Percentiles rank a stretch among this genome's conserved stretches.
Conservation (phyloP, 2,888 invertebrate genomes). For the Leuctra nigra region DNA sequence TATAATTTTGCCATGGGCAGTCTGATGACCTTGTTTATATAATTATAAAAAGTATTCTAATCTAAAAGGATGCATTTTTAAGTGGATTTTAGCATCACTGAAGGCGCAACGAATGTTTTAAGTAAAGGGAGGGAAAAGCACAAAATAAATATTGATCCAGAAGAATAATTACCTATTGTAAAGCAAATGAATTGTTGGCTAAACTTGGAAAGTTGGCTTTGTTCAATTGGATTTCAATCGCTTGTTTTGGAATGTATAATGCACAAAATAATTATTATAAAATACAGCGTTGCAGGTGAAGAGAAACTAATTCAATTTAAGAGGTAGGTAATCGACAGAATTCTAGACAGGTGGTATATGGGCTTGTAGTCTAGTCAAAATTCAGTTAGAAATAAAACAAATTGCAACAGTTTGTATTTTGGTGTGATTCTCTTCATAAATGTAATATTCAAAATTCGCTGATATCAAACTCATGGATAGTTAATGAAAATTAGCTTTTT, state of each 20-base stretch:
- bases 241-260: slow-evolving; percentile 17
- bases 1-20: neutral
- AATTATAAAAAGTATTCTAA: slow-evolving; percentile 11
- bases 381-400: no score
- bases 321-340: no score
- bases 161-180: neutral
- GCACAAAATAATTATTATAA: no score
- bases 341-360: no score
- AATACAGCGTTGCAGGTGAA: no score
- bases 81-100: neutral
- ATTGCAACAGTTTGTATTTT: no score
- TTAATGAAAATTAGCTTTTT: no score
- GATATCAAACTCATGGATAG: no score
- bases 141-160: slow-evolving; percentile 11
- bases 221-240: slow-evolving; percentile 14
- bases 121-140: slow-evolving; percentile 14
- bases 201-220: slow-evolving; percentile 9
- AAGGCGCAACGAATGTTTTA: slow-evolving; percentile 16
- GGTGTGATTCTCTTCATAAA: no score
- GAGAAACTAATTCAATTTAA: no score
- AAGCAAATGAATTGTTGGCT: slow-evolving; percentile 1
- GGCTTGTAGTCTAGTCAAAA: no score
- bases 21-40: slow-evolving; percentile 7
- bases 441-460: no score
- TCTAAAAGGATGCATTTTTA: slow-evolving; percentile 2